Conservation (phyloP, 2,797 vertebrate genomes). For the Galaxias olidus region DNA sequence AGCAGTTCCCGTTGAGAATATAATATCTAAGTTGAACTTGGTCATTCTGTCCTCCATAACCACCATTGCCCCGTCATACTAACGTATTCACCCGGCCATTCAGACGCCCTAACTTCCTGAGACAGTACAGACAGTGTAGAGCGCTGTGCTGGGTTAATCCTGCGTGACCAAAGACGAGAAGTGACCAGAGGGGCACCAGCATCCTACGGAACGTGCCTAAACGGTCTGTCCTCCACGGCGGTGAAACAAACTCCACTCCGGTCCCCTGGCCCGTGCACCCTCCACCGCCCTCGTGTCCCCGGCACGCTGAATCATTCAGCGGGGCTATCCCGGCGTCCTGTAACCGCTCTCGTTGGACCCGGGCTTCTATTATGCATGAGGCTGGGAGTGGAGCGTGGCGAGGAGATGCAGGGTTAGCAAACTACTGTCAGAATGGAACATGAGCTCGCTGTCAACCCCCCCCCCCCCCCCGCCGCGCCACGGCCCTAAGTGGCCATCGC, state of each 20-base stretch:
- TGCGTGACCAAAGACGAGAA: no score
- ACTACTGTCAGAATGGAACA: constrained; percentile 51
- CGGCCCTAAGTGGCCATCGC: constrained; percentile 16
- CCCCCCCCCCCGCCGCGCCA: not conserved
- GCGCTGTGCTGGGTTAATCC: no score
- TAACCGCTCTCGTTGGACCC: constrained; percentile 25
- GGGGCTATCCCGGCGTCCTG: constrained; percentile 35
- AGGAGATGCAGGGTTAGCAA: constrained; percentile 60
- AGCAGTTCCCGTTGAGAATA: no score
- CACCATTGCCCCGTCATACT: no score
- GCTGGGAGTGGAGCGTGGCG: constrained; percentile 47
- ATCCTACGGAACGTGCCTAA: no score
- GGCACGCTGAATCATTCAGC: constrained; percentile 56
- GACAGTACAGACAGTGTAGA: no score
- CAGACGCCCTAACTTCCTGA: no score
- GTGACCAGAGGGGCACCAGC: no score
- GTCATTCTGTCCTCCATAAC: no score
- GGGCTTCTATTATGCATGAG: constrained; percentile 64
- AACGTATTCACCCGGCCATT: no score
- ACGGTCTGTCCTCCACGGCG: no score
- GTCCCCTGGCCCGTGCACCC: constrained; percentile 27
- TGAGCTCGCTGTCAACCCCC: constrained; percentile 28
- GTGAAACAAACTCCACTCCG: constrained; percentile 14
- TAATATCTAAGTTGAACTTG: no score
- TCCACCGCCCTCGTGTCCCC: constrained; percentile 37